Percentiles rank a stretch among this genome's conserved stretches.
These are phyloP conservation scores for Spinibarbus caldwelli DNA, from an alignment of 2,797 vertebrate genomes.

Conservation along the genomic window DNA sequence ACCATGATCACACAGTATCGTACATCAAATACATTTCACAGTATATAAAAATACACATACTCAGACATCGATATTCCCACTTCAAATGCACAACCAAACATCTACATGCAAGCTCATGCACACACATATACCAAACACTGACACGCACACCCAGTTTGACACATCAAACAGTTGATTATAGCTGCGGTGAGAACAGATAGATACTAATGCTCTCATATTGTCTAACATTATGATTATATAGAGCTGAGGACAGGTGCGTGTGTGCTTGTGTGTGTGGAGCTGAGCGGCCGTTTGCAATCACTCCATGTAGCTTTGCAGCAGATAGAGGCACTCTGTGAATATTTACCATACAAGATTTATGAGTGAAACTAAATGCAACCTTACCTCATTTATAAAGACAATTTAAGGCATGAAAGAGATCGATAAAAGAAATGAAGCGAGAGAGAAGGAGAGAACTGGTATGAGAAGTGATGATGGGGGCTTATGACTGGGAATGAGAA, in stretches of 20 bases:
- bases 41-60: neutral
- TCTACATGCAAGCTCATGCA: neutral
- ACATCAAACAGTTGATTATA: constrained; percentile 1
- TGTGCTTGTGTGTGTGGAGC: neutral
- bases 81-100: constrained; percentile 1
- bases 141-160: constrained; percentile 3
- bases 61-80: neutral
- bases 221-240: neutral
- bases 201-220: constrained; percentile 1
- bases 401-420: neutral
- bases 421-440: neutral
- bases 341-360: constrained; percentile 21
- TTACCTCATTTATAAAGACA: neutral
- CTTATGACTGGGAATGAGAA: neutral
- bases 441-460: neutral
- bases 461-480: neutral
- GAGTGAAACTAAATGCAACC: constrained; percentile 18
- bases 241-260: neutral
- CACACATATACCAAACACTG: neutral
- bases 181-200: constrained; percentile 3
- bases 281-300: constrained; percentile 69
- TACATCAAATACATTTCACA: constrained; percentile 2
- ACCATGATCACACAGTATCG: neutral
- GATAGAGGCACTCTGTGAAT: constrained; percentile 13
- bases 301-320: constrained; percentile 76